These are phyloP conservation scores for Cinara cedri DNA, from an alignment of 2,888 invertebrate species.

Conservation along the genomic window DNA sequence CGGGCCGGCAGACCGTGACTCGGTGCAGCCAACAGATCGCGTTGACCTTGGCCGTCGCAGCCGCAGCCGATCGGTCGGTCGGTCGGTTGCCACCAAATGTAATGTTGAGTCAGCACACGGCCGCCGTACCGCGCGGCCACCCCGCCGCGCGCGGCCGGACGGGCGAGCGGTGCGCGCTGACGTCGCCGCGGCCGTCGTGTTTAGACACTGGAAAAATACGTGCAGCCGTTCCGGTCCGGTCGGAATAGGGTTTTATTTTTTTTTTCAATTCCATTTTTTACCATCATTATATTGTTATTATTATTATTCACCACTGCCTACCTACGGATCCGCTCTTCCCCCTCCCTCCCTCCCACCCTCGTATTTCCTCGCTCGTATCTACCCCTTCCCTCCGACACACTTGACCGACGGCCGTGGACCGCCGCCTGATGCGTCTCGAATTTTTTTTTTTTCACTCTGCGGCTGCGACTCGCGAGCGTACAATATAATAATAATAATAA, in stretches of 20 bases:
- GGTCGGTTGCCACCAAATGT: constrained; percentile 53
- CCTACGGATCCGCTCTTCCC: no score
- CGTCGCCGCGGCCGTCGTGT: constrained; percentile 11
- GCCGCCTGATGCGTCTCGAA: constrained; percentile 10
- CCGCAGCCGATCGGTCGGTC: neutral
- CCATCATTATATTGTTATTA: neutral
- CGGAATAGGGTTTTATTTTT: constrained; percentile 28
- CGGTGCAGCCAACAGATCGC: constrained; percentile 47
- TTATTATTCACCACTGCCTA: constrained; percentile 10
- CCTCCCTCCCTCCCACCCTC: no score
- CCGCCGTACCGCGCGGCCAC: neutral
- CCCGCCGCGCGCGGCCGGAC: neutral
- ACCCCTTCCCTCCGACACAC: constrained; percentile 18
- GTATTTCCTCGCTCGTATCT: no score
- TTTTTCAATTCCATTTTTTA: neutral
- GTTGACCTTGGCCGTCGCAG: constrained; percentile 51
- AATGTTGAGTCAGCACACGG: constrained; percentile 55
- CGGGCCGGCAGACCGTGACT: constrained; percentile 46
- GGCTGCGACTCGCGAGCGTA: no score
- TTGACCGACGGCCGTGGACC: constrained; percentile 52
- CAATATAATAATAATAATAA: no score
- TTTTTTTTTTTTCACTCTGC: neutral
- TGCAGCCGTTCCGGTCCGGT: constrained; percentile 51
- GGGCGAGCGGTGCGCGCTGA: neutral
- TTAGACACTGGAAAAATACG: constrained; percentile 53